Base-by-base conservation (phyloP, 2,797 vertebrate species). In the Enteromius fasciolatus region DNA sequence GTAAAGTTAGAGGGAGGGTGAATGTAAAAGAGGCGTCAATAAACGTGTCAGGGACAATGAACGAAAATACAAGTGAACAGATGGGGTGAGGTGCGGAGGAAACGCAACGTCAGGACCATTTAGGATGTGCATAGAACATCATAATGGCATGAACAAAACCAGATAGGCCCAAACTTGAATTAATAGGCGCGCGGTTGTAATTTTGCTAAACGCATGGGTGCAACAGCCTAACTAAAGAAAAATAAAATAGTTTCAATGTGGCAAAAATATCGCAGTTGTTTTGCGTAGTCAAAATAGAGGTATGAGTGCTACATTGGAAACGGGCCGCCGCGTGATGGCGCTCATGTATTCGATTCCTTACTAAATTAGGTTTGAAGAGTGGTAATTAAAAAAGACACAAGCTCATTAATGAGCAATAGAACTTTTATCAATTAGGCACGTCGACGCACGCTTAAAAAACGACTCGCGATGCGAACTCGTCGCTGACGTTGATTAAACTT, bases 51-150 rank as follows among this genome's bases (percentile, higher is more conserved):
- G 89, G 92, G 90, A 94, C 94, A 95, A 95, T 94, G 90, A 91
- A 92, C 89, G 80, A 86, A 90, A 93, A 87, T 91, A 89, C 90
- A 90, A 92, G 88, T 23, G 92, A 90, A 94, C 94, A 95, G 95
- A 95, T 95, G 94, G 92, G 88, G 88, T 88, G 36, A 76, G 84
- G 85, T 66, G 76, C 63, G 80, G 76, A 76, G 77, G 73, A 75
- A 85, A 77, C 77, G 52, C 63, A 63, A 61, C 78, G 85, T 78
- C 78, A 85, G 78, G 44, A 63, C 61, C 82, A 76, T 36, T 83
- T 72, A 57, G 67, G 66, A 72, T 50, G 28, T 50, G 20, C n/a
- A 11, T n/a, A 23, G 76, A 66, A 48, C 28, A 66, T 50, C 63
- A 39, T 39, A 12, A 17, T 66, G 76, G 4, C 61, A 50, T 25